These are phyloP conservation scores for Eunapius fragilis DNA, from an alignment of 37 sponge, comb jelly and placozoan genomes.

Conservation along the genomic window DNA sequence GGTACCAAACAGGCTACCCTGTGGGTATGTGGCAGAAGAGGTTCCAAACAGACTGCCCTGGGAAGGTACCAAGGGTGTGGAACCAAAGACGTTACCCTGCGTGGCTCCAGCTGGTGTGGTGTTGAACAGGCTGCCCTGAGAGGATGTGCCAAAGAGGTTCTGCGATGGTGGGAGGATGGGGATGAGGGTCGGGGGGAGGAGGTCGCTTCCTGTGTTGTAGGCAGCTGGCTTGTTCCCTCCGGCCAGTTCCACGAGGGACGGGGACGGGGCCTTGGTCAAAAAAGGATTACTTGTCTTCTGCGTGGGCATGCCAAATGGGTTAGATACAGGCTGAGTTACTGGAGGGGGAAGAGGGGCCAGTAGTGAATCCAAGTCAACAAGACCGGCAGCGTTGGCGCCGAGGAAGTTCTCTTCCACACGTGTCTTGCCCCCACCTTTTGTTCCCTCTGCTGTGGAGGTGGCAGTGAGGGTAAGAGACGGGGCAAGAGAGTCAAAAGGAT, in stretches of 20 bases:
- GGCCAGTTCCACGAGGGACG: neutral
- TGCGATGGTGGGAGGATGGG: neutral
- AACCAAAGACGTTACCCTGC: neutral
- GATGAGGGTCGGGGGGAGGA: neutral
- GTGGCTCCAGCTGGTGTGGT: neutral
- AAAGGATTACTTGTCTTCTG: neutral
- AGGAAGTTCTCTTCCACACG: conserved; percentile 82
- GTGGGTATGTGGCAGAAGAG: neutral
- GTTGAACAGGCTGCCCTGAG: neutral
- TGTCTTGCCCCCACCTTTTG: neutral
- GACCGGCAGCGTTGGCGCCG: conserved; percentile 55
- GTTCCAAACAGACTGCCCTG: neutral
- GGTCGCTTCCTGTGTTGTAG: neutral
- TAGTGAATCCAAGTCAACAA: conserved; percentile 80
- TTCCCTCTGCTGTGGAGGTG: too few species aligned
- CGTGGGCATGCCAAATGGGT: neutral
- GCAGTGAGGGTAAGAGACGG: conserved; percentile 43
- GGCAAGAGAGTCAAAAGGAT: conserved; percentile 64
- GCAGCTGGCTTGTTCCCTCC: neutral
- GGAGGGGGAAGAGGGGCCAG: neutral
- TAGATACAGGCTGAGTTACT: neutral
- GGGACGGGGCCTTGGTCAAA: neutral
- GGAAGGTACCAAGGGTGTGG: neutral
- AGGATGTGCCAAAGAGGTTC: neutral
- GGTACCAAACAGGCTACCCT: neutral